Base-by-base conservation (phyloP, 2,888 invertebrate genomes). In the Pemphredon lugubris region DNA sequence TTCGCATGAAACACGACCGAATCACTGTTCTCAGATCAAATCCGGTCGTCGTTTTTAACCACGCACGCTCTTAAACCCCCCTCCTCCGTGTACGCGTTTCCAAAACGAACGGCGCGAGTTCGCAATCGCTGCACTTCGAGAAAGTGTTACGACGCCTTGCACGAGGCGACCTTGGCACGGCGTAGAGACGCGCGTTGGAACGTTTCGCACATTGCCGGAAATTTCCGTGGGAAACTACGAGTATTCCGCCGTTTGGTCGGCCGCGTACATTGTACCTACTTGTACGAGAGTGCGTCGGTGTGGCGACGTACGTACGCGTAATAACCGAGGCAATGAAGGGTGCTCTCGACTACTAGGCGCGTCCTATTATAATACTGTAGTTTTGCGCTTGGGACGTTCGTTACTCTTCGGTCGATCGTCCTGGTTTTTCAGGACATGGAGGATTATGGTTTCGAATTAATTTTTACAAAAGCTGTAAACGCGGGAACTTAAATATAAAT, bases 141-240 rank as follows among this genome's bases (percentile, higher is more conserved):
- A 77, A 78, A 78, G 77, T 77, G 77, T 78, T 75, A 78, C 77
- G 72, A 50, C 48, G 66, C 59, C 60, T 59, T 59, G 53, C 59
- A 65, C 40, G 58, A 47, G 23, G 40, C 77, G 83, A 83, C 84
- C 84, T 84, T 84, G 84, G 81, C 75, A 75, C 80, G 70, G 66
- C 69, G 78, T 70, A 57, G 71, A 79, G 79, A 76, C 78, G 81
- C 77, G 79, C 82, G 81, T 83, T 70, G 78, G 71, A 79, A 82
- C 79, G 82, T 83, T 82, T 82, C 80, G 83, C 82, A 84, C 84
- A 84, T 84, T 82, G 77, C 83, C 85, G 86, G 83, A 84, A 85
- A 84, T 84, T 84, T 84, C 82, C 86, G 85, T 86, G 86, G 84
- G 85, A 86, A 86, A 83, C 82, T 73, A 48, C 54, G 53, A 13